Base-by-base conservation (phyloP, 2,888 invertebrate genomes). In the Drosophila vallismaia region DNA sequence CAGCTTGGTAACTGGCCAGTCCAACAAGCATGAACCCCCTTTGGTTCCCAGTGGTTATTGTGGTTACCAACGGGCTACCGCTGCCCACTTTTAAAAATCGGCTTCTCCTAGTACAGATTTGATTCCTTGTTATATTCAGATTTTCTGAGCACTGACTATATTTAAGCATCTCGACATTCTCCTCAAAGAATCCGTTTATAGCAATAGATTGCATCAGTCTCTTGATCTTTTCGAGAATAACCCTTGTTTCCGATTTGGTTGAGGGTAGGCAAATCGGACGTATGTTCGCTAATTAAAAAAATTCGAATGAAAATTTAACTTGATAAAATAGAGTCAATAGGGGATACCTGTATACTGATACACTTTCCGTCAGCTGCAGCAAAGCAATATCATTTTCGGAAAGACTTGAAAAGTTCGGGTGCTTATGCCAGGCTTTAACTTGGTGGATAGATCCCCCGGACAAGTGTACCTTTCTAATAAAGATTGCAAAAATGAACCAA, bases 21-120 rank as follows among this genome's bases (percentile, higher is more conserved):
- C 52, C 52, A 29, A 53, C 46, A 8, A 53, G 52, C 4, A 45
- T 45, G 28, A 12, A 19, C 1, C 9, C 46, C 19, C 4, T 10
- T 0, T n/a, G 3, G 0, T 10, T 4, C 4, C 4, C 36, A 6
- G 36, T 36, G 2, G 10, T 28, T 10, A 36, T 36, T 1, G 36
- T n/a, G 36, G 36, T 29, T 1, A 53, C 53, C 53, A 53, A 19
- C 24, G 53, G 53, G 28, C 53, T 53, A 12, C 53, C 53, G 46
- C 46, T 53, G 46, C 8, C 19, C 28, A 53, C 3, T 4, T 1
- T n/a, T 8, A 8, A 7, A 3, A 3, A 19, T 9, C 1, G 14
- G 5, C 12, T 45, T 14, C 19, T 3, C 28, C 19, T 1, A 4
- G 48, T 8, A 28, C 53, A 53, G 8, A 29, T 5, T 19, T 46